Evolutionary conservation across 2,113 vertebrate species (phyloP), one percentile per base, ranked within the genome.

Genomic region (Ploceus nigricollis): DNA sequence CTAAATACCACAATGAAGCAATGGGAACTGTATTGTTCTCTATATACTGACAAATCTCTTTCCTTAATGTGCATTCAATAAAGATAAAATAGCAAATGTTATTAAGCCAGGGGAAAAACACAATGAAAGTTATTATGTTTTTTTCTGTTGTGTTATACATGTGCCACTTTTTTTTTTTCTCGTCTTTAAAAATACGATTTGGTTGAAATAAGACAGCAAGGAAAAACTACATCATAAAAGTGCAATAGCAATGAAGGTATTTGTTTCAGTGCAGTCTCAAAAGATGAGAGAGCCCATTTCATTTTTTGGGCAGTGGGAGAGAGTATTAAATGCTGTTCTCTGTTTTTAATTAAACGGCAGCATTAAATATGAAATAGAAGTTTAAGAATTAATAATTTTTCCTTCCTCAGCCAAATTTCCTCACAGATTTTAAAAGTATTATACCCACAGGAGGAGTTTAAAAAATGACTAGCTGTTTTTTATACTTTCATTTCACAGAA

Each of bases 1-100:
- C 84, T 91, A 94, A 91, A 82, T 85, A 93, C 40, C 25, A n/a
- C 27, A 57, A n/a, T 72, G 58, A 90, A 88, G 65, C 33, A 65
- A 50, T 1, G 7, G 7, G 7, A 88, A 45, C 50, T 66, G 6
- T 51, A 42, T 93, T 87, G 73, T 72, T 82, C 57, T 77, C 15
- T 82, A 16, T 60, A 54, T 70, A 63, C 50, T 73, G 35, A 76
- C 45, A 94, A 91, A 91, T 91, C 82, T 73, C 30, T 82, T 76
- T 69, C 7, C 57, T 79, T 97, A 94, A 95, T 57, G 10, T 79
- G 56, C 1, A 3, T 85, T 90, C 71, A 88, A 37, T 93, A 73
- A 82, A 83, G 58, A 70, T 95, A 81, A 96, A 94, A 70, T 72
- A 88, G 50, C 31, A 80, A 80, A 87, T 86, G 39, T 86, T 94